Percentiles rank a stretch among this genome's conserved stretches.
Evolutionary conservation across 2,113 vertebrate genomes (phyloP).

Genomic region (Dipodomys spectabilis): DNA sequence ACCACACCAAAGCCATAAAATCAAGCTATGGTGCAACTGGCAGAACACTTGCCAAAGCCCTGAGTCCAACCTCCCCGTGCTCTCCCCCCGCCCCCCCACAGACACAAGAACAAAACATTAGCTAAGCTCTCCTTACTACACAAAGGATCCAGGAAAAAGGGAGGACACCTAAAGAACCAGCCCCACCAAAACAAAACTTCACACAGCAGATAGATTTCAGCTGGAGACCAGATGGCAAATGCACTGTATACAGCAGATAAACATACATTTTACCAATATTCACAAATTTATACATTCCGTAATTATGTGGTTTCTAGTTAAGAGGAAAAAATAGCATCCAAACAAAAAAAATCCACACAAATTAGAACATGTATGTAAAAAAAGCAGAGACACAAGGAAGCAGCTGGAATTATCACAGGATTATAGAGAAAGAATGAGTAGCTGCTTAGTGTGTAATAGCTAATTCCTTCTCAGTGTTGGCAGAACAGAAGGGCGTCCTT

Average conservation of each 20-base stretch:
- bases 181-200: not conserved
- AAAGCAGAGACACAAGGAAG: not conserved
- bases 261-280: constrained; percentile 66
- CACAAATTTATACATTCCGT: constrained; percentile 46
- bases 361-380: not conserved
- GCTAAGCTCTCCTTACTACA: not conserved
- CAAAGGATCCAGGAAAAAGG: not conserved
- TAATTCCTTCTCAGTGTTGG: not conserved
- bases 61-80: no score
- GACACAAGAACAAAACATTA: not conserved
- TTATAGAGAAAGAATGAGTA: not conserved
- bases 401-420: not conserved
- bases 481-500: not conserved
- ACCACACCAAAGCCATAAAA: no score
- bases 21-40: no score
- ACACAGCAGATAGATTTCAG: not conserved
- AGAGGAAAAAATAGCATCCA: constrained; percentile 27
- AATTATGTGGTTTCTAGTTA: constrained; percentile 46
- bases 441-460: not conserved
- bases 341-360: not conserved
- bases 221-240: constrained; percentile 36
- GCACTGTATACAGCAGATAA: not conserved
- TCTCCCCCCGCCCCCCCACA: no score
- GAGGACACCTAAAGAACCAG: not conserved
- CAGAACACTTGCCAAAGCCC: no score